A percentile compares a stretch with the other conserved stretches of the same genome.
Conservation (phyloP, 2,888 invertebrate species). For the Caenorhabditis zanzibari region DNA sequence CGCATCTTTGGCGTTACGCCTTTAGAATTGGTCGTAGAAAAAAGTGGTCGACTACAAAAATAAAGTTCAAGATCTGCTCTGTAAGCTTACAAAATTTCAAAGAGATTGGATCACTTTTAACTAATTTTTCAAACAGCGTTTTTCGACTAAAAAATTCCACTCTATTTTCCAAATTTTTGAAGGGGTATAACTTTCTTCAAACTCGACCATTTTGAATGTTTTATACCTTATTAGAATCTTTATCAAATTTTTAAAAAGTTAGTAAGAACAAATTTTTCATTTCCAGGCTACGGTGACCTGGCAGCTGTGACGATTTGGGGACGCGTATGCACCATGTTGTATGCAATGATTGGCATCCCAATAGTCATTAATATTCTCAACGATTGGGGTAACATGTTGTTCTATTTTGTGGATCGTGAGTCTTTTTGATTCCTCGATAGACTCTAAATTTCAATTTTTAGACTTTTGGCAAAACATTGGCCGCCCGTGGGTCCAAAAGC, state of each 20-base stretch:
- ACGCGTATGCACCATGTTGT: conserved; percentile 92
- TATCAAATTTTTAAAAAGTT: too few species aligned
- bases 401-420: conserved; percentile 75
- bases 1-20: too few species aligned
- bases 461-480: conserved; percentile 62
- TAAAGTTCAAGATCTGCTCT: too few species aligned
- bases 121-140: too few species aligned
- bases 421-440: conserved; percentile 6
- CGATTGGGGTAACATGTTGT: conserved; percentile 95
- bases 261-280: too few species aligned
- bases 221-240: too few species aligned
- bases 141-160: too few species aligned
- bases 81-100: too few species aligned
- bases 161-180: too few species aligned
- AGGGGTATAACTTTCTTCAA: conserved; percentile 25
- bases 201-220: background rate
- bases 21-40: too few species aligned
- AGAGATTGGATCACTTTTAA: too few species aligned
- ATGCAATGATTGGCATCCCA: conserved; percentile 96
- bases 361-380: conserved; percentile 94
- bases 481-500: conserved; percentile 25
- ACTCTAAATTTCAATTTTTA: conserved; percentile 15
- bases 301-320: conserved; percentile 92
- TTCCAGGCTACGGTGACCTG: conserved; percentile 91
- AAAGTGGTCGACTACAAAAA: too few species aligned